Percentiles rank a stretch among this genome's conserved stretches.
Conservation (phyloP, 2,113 vertebrate genomes). For the Varanus komodoensis region DNA sequence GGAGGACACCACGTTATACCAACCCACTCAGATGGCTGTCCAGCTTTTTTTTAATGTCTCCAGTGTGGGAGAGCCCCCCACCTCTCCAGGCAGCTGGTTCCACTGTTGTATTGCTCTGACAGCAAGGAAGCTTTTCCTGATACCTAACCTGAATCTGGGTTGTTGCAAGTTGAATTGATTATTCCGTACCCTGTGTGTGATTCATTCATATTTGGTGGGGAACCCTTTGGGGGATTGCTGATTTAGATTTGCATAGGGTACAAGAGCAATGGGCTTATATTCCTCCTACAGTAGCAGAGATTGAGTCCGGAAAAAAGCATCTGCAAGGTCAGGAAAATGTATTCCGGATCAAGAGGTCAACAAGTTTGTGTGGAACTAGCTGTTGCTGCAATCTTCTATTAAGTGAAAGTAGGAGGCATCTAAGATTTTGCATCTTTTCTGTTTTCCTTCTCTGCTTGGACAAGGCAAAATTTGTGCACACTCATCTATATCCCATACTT, state of each 20-base stretch:
- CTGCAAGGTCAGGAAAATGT: too few relatives aligned
- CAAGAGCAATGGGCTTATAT: background rate
- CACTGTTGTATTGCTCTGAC: too few relatives aligned
- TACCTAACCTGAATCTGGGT: too few relatives aligned
- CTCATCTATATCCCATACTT: background rate
- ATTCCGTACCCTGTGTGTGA: background rate
- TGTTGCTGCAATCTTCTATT: background rate
- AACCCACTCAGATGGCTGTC: too few relatives aligned
- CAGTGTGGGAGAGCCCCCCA: too few relatives aligned
- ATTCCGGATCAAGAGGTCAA: too few relatives aligned
- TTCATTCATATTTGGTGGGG: background rate
- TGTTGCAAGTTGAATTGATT: too few relatives aligned
- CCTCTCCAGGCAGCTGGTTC: too few relatives aligned
- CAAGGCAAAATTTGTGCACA: constrained; percentile 17
- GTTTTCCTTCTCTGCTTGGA: background rate
- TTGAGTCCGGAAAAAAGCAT: too few relatives aligned
- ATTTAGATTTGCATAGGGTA: constrained; percentile 34
- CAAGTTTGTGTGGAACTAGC: background rate
- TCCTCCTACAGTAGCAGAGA: background rate
- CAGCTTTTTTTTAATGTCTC: too few relatives aligned
- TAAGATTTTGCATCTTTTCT: constrained; percentile 34
- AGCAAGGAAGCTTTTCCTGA: too few relatives aligned
- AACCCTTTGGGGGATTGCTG: constrained; percentile 44
- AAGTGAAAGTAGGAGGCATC: background rate
- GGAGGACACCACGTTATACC: too few relatives aligned